A percentile compares a stretch with the other conserved stretches of the same genome.
Evolutionary conservation across 2,113 vertebrate species (phyloP).

Genomic region (Emydura subglobosa): DNA sequence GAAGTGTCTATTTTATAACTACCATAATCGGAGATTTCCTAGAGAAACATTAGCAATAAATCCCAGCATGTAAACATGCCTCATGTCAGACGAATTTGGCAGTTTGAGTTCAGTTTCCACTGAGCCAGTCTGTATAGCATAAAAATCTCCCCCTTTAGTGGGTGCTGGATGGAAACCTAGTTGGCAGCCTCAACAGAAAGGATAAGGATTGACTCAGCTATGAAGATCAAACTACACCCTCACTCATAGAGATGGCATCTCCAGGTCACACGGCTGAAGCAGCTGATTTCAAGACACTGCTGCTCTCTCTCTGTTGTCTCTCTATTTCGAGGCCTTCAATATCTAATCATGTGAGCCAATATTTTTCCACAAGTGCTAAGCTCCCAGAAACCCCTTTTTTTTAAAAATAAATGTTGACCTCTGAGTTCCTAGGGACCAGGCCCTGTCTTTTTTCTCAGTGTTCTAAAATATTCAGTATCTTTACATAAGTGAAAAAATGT

Average conservation of each 20-base stretch:
- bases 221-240: neutral
- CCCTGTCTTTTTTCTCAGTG: neutral
- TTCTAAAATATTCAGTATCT: neutral
- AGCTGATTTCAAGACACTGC: neutral
- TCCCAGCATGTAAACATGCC: neutral
- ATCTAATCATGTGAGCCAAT: neutral
- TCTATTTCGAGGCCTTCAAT: neutral
- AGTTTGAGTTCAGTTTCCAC: neutral
- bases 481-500: neutral
- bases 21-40: neutral
- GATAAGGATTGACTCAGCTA: neutral
- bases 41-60: neutral
- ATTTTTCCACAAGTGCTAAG: constrained; percentile 5
- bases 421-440: neutral
- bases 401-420: neutral
- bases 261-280: neutral
- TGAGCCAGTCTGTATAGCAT: neutral
- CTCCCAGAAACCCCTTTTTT: neutral
- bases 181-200: neutral
- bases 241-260: neutral
- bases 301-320: neutral
- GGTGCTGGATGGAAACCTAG: neutral
- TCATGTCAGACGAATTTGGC: neutral
- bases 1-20: neutral
- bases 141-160: constrained; percentile 11